These are phyloP conservation scores for Notarius quadriscutis DNA, from an alignment of 2,113 vertebrate genomes.

Conservation along the genomic window DNA sequence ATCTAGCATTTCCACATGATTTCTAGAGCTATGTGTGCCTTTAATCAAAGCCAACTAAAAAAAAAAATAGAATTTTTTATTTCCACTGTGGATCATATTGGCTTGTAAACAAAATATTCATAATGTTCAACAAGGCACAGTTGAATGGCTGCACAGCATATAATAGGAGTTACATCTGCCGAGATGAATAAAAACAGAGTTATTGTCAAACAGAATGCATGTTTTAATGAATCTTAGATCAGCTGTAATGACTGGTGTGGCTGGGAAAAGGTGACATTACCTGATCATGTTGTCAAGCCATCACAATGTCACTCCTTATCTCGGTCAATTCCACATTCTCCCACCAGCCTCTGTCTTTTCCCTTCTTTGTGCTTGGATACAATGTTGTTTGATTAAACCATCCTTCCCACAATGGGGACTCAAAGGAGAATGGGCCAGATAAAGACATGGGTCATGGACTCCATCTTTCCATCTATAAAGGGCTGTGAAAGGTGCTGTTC, in stretches of 20 bases:
- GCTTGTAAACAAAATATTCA: conserved; percentile 24
- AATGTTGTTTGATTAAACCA: conserved; percentile 61
- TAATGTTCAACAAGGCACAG: conserved; percentile 7
- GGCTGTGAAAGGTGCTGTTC: conserved; percentile 15
- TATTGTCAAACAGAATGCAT: conserved; percentile 47
- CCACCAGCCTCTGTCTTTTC: conserved; percentile 27
- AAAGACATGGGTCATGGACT: conserved; percentile 30
- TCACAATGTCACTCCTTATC: conserved; percentile 42
- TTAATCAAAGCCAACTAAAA: background rate
- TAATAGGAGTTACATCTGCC: conserved; percentile 43
- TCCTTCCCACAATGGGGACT: conserved; percentile 42
- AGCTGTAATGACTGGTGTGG: conserved; percentile 63
- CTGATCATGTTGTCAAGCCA: background rate
- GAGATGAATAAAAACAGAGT: conserved; percentile 55
- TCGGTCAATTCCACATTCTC: conserved; percentile 23
- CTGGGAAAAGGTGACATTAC: conserved; percentile 48
- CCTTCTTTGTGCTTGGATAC: conserved; percentile 57
- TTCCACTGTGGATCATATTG: conserved; percentile 3
- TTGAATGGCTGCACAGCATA: conserved; percentile 19
- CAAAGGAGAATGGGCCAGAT: conserved; percentile 20
- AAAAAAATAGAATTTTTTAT: background rate
- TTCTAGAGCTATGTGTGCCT: background rate
- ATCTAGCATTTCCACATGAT: background rate
- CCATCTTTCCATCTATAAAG: conserved; percentile 30
- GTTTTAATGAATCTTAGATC: conserved; percentile 50